A percentile compares a stretch with the other conserved stretches of the same genome.
These are phyloP conservation scores for Plagodis pulveraria DNA, from an alignment of 2,888 invertebrate species.

Conservation along the genomic window DNA sequence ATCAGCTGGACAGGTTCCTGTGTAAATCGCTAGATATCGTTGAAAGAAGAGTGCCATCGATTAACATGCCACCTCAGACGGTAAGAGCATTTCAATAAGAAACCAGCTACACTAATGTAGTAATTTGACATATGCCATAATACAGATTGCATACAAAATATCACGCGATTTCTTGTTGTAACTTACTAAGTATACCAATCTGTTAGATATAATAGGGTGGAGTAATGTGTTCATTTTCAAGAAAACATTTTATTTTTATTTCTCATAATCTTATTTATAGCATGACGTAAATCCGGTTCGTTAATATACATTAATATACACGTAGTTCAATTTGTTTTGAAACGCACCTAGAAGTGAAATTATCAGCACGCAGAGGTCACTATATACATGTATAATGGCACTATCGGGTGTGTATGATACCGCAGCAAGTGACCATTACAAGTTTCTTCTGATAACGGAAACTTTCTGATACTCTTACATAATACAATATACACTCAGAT, in stretches of 20 bases:
- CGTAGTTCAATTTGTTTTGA: not conserved
- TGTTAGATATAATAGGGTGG: no score
- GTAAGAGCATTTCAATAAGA: constrained; percentile 76
- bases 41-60: constrained; percentile 93
- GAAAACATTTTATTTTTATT: no score
- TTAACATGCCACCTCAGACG: constrained; percentile 93
- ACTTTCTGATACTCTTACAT: not conserved
- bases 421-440: not conserved
- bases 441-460: not conserved
- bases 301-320: no score
- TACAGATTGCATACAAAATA: no score
- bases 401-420: not conserved
- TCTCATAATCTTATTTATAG: no score
- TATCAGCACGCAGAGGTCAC: constrained; percentile 1
- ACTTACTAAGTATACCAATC: no score
- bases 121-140: no score
- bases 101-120: no score
- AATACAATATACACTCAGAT: not conserved
- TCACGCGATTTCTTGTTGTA: not conserved
- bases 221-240: no score
- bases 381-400: not conserved
- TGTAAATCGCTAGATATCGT: constrained; percentile 94
- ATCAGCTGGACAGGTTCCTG: constrained; percentile 89
- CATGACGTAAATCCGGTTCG: no score
- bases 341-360: not conserved